Percentiles rank a stretch among this genome's conserved stretches.
Evolutionary conservation across 2,113 vertebrate genomes (phyloP).

Genomic region (Colius striatus): DNA sequence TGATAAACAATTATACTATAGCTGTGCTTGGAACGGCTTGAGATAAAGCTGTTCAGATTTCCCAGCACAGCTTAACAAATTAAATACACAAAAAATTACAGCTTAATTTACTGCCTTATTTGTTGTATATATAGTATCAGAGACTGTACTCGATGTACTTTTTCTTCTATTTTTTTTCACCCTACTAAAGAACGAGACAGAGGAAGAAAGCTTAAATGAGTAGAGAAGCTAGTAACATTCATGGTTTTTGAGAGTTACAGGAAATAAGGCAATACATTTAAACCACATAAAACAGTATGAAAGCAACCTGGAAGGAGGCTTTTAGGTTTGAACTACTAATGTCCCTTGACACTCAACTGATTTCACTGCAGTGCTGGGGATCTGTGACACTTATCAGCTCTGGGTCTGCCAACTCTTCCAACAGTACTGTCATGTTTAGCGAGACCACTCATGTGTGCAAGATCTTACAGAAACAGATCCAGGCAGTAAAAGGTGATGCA

Average conservation of each 20-base stretch:
- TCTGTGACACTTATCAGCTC: background rate
- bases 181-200: background rate
- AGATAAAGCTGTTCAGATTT: background rate
- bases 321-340: background rate
- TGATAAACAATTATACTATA: background rate
- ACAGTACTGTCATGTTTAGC: background rate
- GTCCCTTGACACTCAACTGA: background rate
- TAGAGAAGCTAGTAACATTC: background rate
- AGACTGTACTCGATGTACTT: background rate
- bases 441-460: background rate
- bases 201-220: background rate
- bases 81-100: background rate
- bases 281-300: background rate
- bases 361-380: background rate
- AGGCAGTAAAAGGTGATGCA: background rate
- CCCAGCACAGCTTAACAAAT: background rate
- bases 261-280: background rate
- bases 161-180: background rate
- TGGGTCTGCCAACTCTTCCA: background rate
- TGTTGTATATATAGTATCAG: background rate
- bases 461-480: background rate
- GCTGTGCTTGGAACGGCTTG: rapidly evolving
- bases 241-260: background rate
- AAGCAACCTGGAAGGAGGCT: background rate
- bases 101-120: background rate